A percentile compares a stretch with the other conserved stretches of the same genome.
Conservation (phyloP, 2,797 vertebrate genomes). For the Peromyscus attwateri region DNA sequence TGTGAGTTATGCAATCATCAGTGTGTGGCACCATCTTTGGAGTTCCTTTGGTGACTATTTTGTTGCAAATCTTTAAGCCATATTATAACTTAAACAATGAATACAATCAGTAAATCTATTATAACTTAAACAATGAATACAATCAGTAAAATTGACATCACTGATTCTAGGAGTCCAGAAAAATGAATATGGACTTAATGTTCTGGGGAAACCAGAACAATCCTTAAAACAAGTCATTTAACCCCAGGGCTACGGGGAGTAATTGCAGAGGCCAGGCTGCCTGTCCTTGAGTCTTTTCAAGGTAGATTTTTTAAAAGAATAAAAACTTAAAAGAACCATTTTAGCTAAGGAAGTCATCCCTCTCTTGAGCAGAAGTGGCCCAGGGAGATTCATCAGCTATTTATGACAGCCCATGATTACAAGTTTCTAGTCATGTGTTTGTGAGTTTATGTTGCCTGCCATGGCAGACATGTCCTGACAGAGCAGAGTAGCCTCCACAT, state of each 20-base stretch:
- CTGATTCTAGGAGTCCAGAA: background rate
- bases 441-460: background rate
- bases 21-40: background rate
- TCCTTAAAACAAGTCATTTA: background rate
- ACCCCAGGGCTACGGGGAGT: background rate
- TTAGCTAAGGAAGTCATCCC: background rate
- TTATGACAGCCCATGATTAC: background rate
- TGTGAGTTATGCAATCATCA: background rate
- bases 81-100: no score
- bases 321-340: background rate
- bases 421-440: background rate
- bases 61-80: background rate
- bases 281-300: background rate
- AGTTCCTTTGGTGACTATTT: background rate
- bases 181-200: background rate
- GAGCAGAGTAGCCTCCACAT: background rate
- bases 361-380: background rate
- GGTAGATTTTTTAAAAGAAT: background rate
- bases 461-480: background rate
- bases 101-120: no score
- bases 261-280: background rate
- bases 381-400: background rate
- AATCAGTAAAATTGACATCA: background rate
- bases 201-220: background rate
- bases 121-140: background rate